A percentile compares a stretch with the other conserved stretches of the same genome.
These are phyloP conservation scores for Thunnus albacares DNA, from an alignment of 2,797 vertebrate species.

Conservation along the genomic window DNA sequence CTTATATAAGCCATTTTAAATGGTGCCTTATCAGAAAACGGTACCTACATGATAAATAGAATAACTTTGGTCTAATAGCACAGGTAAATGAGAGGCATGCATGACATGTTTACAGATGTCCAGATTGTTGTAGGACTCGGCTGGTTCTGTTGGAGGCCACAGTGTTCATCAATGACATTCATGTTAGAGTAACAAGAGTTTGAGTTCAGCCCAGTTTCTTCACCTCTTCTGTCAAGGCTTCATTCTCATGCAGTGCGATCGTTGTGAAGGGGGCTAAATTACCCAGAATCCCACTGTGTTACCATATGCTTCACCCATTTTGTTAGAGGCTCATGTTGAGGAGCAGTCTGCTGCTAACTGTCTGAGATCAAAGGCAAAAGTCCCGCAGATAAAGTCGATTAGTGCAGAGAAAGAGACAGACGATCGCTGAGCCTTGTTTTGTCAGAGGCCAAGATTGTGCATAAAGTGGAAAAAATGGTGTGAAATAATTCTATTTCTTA, in stretches of 20 bases:
- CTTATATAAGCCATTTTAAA: background rate
- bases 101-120: slow-evolving; percentile 29
- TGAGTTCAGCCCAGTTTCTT: slow-evolving; percentile 22
- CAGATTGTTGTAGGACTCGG: slow-evolving; percentile 7
- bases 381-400: slow-evolving; percentile 52
- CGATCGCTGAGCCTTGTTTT: slow-evolving; percentile 23
- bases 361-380: slow-evolving; percentile 65
- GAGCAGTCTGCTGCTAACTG: slow-evolving; percentile 63
- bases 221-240: slow-evolving; percentile 50
- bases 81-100: background rate
- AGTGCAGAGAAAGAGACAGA: slow-evolving; percentile 29
- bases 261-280: slow-evolving; percentile 54
- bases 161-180: slow-evolving; percentile 5
- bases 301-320: slow-evolving; percentile 68
- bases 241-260: slow-evolving; percentile 40
- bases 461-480: slow-evolving; percentile 23
- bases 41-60: background rate
- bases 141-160: background rate
- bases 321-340: slow-evolving; percentile 57
- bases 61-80: background rate
- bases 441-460: slow-evolving; percentile 29
- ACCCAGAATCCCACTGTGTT: slow-evolving; percentile 71
- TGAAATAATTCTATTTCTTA: slow-evolving; percentile 16
- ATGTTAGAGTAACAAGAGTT: background rate
- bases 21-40: background rate